Percentiles rank a stretch among this genome's conserved stretches.
Conservation (phyloP, 2,888 invertebrate genomes). For the Phyllotreta striolata region DNA sequence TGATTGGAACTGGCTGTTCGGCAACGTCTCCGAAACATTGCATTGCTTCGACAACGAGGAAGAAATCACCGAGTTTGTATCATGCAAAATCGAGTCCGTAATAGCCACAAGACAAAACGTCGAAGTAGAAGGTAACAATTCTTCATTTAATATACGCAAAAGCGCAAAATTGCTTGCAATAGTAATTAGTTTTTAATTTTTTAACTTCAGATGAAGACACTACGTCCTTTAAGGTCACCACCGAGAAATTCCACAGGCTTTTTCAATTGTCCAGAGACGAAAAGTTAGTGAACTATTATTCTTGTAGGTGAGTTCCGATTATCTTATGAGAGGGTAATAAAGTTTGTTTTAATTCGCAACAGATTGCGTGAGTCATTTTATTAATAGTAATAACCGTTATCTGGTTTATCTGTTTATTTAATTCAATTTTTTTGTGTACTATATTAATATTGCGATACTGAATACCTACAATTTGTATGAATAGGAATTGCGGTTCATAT, state of each 20-base stretch:
- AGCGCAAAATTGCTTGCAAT: background rate
- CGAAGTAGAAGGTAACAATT: conserved; percentile 63
- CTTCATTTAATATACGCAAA: conserved; percentile 9
- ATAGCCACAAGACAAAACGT: conserved; percentile 78
- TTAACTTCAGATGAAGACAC: conserved; percentile 80
- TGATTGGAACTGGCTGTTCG: conserved; percentile 95
- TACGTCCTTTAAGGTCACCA: conserved; percentile 76
- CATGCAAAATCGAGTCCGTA: conserved; percentile 95
- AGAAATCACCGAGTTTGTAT: conserved; percentile 94
- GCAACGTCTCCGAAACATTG: conserved; percentile 84
- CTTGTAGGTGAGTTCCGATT: conserved; percentile 89
- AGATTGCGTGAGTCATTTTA: background rate
- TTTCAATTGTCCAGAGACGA: conserved; percentile 94
- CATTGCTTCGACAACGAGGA: conserved; percentile 93
- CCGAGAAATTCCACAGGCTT: conserved; percentile 84
- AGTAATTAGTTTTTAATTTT: conserved; percentile 47
- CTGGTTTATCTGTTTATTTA: conserved; percentile 3
- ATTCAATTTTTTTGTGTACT: too few relatives aligned
- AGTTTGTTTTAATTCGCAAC: background rate
- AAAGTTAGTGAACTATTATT: conserved; percentile 93
- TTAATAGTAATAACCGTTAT: background rate
- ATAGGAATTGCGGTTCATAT: too few relatives aligned
- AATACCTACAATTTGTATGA: too few relatives aligned
- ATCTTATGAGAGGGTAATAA: too few relatives aligned
- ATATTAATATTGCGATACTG: too few relatives aligned